Base-by-base conservation (phyloP, 2,888 invertebrate species). In the Melanostoma mellinum region DNA sequence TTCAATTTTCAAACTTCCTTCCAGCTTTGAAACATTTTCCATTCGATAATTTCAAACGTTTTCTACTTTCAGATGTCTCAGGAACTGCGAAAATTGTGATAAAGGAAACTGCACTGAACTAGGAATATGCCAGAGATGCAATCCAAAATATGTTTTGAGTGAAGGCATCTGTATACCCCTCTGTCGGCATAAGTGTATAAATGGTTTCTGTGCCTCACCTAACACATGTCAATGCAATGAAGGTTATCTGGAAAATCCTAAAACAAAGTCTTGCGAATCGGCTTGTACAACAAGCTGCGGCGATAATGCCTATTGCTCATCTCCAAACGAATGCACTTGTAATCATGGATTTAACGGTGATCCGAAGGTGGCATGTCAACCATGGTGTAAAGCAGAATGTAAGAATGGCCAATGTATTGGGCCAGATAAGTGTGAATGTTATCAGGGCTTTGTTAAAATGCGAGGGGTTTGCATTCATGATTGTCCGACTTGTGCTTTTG, bases 21-120 rank as follows among this genome's bases (percentile, higher is more conserved):
- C 20, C 20, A 20, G 20, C 20, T 20, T 20, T 20, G 20, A 20
- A 20, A 20, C 20, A 20, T 20, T 20, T 20, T 20, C 20, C 20
- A 20, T 20, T 20, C 20, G 20, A 20, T 20, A 20, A 20, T 20
- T 20, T 20, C 20, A 20, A 20, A 20, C 20, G 20, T 20, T 20
- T 20, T 20, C 20, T 20, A 20, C 20, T 20, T 32, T 2, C 30
- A 69, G 68, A 9, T 69, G 76, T 4, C 53, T 30, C 6, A 6
- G 33, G n/a, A 33, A 33, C 4, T 76, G 76, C 9, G 61, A 4
- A 2, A 53, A 60, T 20, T 91, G 90, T 69, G 85, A 85, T 0
- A 90, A 92, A 80, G 92, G 92, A 0, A 87, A 91, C 35, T 94
- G 94, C 87, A 91, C 92, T 3, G 92, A 92, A 0, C 93, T 94